Base-by-base conservation (phyloP, 1,140 invertebrate species). In the Diorhabda carinulata region DNA sequence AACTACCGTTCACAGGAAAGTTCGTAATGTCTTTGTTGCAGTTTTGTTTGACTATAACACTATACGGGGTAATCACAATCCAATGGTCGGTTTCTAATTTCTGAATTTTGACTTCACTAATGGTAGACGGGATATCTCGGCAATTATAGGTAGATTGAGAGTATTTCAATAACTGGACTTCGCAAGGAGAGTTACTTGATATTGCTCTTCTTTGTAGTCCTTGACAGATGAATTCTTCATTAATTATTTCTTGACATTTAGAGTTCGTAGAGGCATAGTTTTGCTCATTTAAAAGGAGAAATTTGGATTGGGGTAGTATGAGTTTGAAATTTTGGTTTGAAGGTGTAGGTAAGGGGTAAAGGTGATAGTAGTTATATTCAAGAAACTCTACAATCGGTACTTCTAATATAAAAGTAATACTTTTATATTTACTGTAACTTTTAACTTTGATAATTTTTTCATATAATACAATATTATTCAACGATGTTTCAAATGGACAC, bases 181-280 rank as follows among this genome's bases (percentile, higher is more conserved):
- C 52, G n/a, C 52, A 56, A 56, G 52, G 52, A 56, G n/a, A 6
- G 2, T 56, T 6, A 56, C n/a, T n/a, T 56, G 6, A 6, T 56
- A 56, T 56, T 56, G 1, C n/a, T 56, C n/a, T 56, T 6, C 5
- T 56, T n/a, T 56, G 52, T 56, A 56, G 5, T 5, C n/a, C 52
- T 61, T 61, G 6, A 42, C 60, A 61, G 5, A 61, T 7, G 60
- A 61, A 61, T 61, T 61, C 60, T 61, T 61, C 60, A 6, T 41
- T 41, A 4, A 61, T 42, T 4, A 61, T 61, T 61, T 61, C 4
- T 10, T 41, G 3, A 61, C 40, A 61, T 40, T 42, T 61, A 5
- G 40, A 5, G 42, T 61, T 42, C 8, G 43, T 9, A 43, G 9
- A 40, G 40, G 43, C 60, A 61, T 61, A 61, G 5, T 61, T 41